Conservation (phyloP, 1,140 invertebrate genomes). For the Drosophila kohkoa region DNA sequence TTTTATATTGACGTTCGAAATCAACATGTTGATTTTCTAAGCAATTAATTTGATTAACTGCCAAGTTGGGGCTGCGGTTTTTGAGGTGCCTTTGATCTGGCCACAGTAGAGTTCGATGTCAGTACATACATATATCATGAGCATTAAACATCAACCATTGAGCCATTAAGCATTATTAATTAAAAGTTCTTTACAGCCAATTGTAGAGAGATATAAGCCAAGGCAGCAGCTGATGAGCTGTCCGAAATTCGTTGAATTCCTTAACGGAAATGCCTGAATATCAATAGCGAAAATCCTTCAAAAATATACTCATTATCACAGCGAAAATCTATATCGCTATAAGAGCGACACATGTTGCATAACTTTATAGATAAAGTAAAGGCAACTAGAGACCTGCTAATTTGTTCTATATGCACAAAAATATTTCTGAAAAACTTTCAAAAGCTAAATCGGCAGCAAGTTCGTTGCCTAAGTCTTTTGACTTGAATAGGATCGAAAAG, state of each 20-base stretch:
- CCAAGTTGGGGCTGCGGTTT: conserved; percentile 68
- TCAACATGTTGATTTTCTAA: conserved; percentile 79
- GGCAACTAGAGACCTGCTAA: not conserved
- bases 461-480: conserved; percentile 78
- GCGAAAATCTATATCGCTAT: too few relatives aligned
- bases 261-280: conserved; percentile 59
- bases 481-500: conserved; percentile 66
- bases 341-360: too few relatives aligned
- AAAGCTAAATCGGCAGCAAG: conserved; percentile 41
- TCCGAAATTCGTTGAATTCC: conserved; percentile 1
- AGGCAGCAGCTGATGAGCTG: conserved; percentile 27
- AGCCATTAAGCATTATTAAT: conserved; percentile 73
- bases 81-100: conserved; percentile 62
- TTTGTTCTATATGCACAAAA: conserved; percentile 7
- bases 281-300: not conserved
- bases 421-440: conserved; percentile 22
- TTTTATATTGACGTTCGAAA: conserved; percentile 38
- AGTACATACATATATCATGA: conserved; percentile 55
- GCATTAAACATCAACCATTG: conserved; percentile 31
- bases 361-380: not conserved
- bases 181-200: conserved; percentile 70
- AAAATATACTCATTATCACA: not conserved
- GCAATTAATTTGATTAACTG: conserved; percentile 83
- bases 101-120: conserved; percentile 39
- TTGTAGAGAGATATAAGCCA: conserved; percentile 62